A percentile compares a stretch with the other conserved stretches of the same genome.
These are phyloP conservation scores for Rynchops niger DNA, from an alignment of 2,113 vertebrate species.

Conservation along the genomic window DNA sequence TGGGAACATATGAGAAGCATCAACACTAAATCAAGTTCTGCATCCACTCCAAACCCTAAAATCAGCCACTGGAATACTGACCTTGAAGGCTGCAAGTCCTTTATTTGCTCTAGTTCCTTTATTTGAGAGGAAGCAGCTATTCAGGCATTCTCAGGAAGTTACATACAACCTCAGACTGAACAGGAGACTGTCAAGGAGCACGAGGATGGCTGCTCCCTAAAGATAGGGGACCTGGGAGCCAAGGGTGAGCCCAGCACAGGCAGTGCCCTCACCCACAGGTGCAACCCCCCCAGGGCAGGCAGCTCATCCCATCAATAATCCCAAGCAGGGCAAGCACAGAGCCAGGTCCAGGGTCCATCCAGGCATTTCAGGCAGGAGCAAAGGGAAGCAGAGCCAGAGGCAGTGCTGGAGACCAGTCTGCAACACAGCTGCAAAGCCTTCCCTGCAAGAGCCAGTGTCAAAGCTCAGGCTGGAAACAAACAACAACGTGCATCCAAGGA, in stretches of 20 bases:
- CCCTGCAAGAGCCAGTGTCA: fast-evolving
- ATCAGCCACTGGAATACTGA: too few relatives aligned
- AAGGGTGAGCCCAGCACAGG: not conserved
- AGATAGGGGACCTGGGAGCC: not conserved
- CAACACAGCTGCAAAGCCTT: not conserved
- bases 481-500: fast-evolving
- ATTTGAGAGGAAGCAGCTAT: not conserved
- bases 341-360: too few relatives aligned
- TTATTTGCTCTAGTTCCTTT: not conserved
- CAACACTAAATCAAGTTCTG: not conserved
- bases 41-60: not conserved
- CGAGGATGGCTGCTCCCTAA: fast-evolving
- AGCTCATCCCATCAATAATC: not conserved
- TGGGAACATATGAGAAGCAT: not conserved
- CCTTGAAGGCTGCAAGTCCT: not conserved
- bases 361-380: not conserved
- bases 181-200: not conserved
- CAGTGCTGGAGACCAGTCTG: not conserved
- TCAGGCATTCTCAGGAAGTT: not conserved
- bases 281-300: not conserved
- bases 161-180: not conserved
- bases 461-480: not conserved
- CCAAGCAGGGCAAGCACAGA: not conserved
- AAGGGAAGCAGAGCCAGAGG: not conserved
- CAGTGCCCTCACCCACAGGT: fast-evolving